These are phyloP conservation scores for Psilopogon haemacephalus DNA, from an alignment of 2,113 vertebrate genomes.

Conservation along the genomic window DNA sequence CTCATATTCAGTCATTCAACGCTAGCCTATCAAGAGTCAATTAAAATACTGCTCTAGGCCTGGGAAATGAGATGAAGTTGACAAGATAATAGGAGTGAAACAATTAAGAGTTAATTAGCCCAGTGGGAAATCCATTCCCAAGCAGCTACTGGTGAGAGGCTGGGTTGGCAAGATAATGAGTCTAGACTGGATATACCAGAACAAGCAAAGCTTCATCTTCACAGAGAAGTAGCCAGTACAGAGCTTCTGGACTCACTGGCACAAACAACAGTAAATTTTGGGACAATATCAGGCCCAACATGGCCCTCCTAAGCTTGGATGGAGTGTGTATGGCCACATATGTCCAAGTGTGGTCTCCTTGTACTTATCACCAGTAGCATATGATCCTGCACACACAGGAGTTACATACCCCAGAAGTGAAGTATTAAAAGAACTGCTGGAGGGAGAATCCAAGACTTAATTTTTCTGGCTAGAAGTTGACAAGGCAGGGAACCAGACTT, in stretches of 20 bases:
- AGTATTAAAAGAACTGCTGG: neutral
- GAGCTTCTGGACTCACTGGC: constrained; percentile 1
- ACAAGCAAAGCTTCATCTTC: neutral
- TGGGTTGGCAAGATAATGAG: constrained; percentile 31
- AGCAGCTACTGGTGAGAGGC: constrained; percentile 44
- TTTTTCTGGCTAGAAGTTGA: neutral
- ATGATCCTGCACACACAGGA: neutral
- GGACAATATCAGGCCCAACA: neutral
- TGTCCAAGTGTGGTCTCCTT: neutral
- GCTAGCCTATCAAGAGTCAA: constrained; percentile 39
- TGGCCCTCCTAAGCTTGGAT: neutral
- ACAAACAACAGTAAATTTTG: neutral
- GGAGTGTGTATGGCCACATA: rapidly evolving
- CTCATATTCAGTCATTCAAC: constrained; percentile 36
- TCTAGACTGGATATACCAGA: constrained; percentile 57
- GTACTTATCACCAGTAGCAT: neutral
- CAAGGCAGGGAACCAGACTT: neutral
- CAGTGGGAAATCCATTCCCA: constrained; percentile 60
- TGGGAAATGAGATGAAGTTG: constrained; percentile 66
- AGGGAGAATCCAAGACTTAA: neutral
- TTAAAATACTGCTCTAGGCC: constrained; percentile 63
- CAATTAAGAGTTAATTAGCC: constrained; percentile 67
- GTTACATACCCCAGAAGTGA: neutral
- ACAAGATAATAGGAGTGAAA: constrained; percentile 62
- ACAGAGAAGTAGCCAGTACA: neutral